phyloP scores from a whole-genome alignment of 2,113 vertebrate species.

The Bos taurus region ARS-UCD2.0 NC_037355.1:5531501-5532000 shows the following conservation, averaged over 20 bases:
- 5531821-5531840: background rate
- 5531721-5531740: background rate
- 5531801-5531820: background rate
- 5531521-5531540: background rate
- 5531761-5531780: too few relatives aligned
- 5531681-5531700: too few relatives aligned
- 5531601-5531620: background rate
- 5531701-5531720: accelerated
- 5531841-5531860: background rate
- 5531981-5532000: background rate
- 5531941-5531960: background rate
- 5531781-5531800: background rate
- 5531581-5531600: background rate
- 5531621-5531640: background rate
- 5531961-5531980: background rate
- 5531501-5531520: too few relatives aligned
- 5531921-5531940: background rate
- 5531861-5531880: background rate
- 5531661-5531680: background rate
- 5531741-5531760: background rate
- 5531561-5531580: background rate
- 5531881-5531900: background rate
- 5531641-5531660: background rate
- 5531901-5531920: background rate
- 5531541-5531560: background rate